Base-by-base conservation (phyloP, 2,113 vertebrate genomes). In the Phalacrocorax pelagicus region DNA sequence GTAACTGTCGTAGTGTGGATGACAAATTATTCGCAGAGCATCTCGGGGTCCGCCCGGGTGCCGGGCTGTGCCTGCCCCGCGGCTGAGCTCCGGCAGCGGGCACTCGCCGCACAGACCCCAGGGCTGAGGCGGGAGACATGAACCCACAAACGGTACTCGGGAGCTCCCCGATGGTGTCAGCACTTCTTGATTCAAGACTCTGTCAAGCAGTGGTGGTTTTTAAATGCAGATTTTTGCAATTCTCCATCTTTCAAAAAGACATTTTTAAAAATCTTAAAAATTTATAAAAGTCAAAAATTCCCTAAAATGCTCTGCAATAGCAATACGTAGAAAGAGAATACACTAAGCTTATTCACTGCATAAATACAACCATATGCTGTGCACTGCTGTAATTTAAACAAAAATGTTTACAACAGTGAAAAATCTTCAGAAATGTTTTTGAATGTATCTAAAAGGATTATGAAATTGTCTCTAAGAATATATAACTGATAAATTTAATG, bases 131-230 rank as follows among this genome's bases (percentile, higher is more conserved):
- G 15, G 78, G 52, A 38, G 32, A 46, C 59, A 46, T 9, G 21
- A 52, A 30, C 34, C 46, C 77, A 16, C 32, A 15, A 5, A 27
- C 2, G 4, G 30, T 14, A 4, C 77, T 14, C 34, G 12, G n/a
- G 14, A 87, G 38, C 38, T 8, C 42, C 40, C 49, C 23, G 11
- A 34, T 4, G 16, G 3, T 0, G 0, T 32, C 63, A 21, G 36
- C 2, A 6, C 27, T 62, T 22, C 79, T 12, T 1, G 5, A 27
- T 4, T 6, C 12, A 30, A 47, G 13, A 16, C 27, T 51, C 51
- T 34, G 46, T 26, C 80, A 38, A 15, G 40, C 12, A 23, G 1
- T 13, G n/a, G 18, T 29, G 59, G 0, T 2, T 29, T 73, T 74
- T 34, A 12, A 13, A 58, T 2, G 10, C 42, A 67, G 32, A 19